Percentiles rank a stretch among this genome's conserved stretches.
Evolutionary conservation across 2,888 invertebrate genomes (phyloP).

Genomic region (Spilarctia lutea): DNA sequence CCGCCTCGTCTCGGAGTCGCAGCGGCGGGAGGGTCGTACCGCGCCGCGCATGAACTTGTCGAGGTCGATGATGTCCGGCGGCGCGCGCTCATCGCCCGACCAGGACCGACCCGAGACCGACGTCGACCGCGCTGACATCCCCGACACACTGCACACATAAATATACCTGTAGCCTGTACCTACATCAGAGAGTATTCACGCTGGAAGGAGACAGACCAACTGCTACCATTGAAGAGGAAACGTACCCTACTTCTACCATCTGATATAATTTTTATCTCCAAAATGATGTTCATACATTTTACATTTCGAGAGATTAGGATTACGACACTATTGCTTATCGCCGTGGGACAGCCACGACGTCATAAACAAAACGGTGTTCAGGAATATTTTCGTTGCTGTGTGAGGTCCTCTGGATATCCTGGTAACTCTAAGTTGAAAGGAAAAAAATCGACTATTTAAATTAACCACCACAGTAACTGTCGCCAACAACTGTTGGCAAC

Average conservation of each 20-base stretch:
- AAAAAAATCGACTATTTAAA: too few species aligned
- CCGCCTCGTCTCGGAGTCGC: slow-evolving; percentile 8
- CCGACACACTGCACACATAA: slow-evolving; percentile 30
- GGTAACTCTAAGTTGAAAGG: too few species aligned
- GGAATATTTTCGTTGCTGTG: too few species aligned
- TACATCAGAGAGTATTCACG: not conserved
- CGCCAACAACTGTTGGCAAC: too few species aligned
- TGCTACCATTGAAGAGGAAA: not conserved
- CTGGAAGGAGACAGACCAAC: not conserved
- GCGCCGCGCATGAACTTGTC: slow-evolving; percentile 76
- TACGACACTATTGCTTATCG: too few species aligned
- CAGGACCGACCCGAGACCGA: slow-evolving; percentile 45
- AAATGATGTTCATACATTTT: too few species aligned
- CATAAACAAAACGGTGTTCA: too few species aligned
- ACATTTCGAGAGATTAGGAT: too few species aligned
- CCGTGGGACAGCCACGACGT: too few species aligned
- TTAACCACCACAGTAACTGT: too few species aligned
- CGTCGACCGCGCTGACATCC: slow-evolving; percentile 59
- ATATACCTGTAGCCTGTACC: not conserved
- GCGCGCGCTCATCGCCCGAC: slow-evolving; percentile 42
- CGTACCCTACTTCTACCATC: not conserved
- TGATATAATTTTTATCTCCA: too few species aligned
- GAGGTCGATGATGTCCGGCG: slow-evolving; percentile 75
- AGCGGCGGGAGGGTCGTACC: slow-evolving; percentile 56
- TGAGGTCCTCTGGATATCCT: too few species aligned